phyloP scores from a whole-genome alignment of 2,797 vertebrate species.

The Neopelma chrysocephalum region DNA sequence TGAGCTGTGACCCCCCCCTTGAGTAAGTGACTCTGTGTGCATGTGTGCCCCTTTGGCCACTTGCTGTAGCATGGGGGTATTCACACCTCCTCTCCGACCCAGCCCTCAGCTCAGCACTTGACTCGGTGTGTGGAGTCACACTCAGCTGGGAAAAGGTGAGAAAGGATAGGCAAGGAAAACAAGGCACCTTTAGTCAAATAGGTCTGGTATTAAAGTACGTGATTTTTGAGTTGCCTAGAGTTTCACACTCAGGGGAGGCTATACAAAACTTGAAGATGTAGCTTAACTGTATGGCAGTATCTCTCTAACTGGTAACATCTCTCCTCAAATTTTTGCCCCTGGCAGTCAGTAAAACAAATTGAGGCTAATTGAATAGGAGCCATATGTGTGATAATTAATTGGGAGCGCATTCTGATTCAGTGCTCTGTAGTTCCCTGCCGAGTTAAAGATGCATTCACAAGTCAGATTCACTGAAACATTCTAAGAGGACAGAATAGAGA shows the following conservation, averaged over 20 bases:
- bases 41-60: neutral
- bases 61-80: neutral
- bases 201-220: neutral
- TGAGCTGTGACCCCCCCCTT: neutral
- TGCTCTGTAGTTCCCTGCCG: conserved; percentile 28
- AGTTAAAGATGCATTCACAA: conserved; percentile 39
- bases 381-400: conserved; percentile 64
- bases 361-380: conserved; percentile 59
- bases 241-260: neutral
- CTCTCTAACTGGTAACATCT: conserved; percentile 44
- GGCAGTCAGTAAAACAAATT: conserved; percentile 56
- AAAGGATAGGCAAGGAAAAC: neutral
- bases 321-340: conserved; percentile 40
- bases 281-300: conserved; percentile 20
- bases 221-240: neutral
- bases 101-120: accelerated
- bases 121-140: accelerated
- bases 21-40: neutral
- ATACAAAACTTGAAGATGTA: conserved; percentile 6
- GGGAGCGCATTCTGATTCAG: conserved; percentile 41
- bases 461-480: conserved; percentile 49
- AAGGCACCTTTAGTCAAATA: neutral
- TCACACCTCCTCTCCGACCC: neutral
- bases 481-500: conserved; percentile 29
- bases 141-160: neutral